Base-by-base conservation (phyloP, 64 coral and sea anemone species). In the Hydrozoanthus tunicans region DNA sequence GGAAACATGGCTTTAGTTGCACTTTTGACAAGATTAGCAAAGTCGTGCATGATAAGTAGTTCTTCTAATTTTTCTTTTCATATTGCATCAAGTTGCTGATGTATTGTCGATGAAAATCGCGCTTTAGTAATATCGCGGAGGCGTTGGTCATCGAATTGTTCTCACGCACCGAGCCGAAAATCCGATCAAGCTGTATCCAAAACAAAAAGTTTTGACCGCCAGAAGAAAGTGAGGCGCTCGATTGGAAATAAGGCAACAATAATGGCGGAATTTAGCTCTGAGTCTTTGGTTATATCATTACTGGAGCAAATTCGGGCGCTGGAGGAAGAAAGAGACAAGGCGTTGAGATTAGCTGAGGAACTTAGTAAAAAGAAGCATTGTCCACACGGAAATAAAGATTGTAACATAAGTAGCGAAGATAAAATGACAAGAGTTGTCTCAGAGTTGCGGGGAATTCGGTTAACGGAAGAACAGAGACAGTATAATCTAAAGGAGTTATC, bases 391-490 rank as follows among this genome's bases (percentile, higher is more conserved):
- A 93, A 65, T 32, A 62, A 94, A 70, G 76, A 79, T 23, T 60
- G 62, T 23, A 91, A 94, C 80, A 60, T 73, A 78, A 82, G 74
- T 70, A 24, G 89, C 51, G 95, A 96, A 76, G 63, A 90, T 24
- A 73, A 77, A 7, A 80, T 90, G 59, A 14, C 73, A 71, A 94
- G 86, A 62, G 56, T 96, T 14, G 70, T 91, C 12, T 86, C 84
- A 13, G 92, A 89, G 53, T 83, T 98, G 56, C 86, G 94, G 80
- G 96, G 92, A 83, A 98, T 98, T 90, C 96, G 96, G 58, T 71
- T 98, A 3, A 98, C 92, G 14, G 96, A 98, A 94, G 96, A 98
- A 60, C 96, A 98, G 69, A 92, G 96, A 77, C 91, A 90, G 70
- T 94, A 93, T 93, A 98, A 98, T 89, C 62, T 98, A 43, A 90